Conservation (phyloP, 2,797 vertebrate genomes). For the Chiloscyllium punctatum region DNA sequence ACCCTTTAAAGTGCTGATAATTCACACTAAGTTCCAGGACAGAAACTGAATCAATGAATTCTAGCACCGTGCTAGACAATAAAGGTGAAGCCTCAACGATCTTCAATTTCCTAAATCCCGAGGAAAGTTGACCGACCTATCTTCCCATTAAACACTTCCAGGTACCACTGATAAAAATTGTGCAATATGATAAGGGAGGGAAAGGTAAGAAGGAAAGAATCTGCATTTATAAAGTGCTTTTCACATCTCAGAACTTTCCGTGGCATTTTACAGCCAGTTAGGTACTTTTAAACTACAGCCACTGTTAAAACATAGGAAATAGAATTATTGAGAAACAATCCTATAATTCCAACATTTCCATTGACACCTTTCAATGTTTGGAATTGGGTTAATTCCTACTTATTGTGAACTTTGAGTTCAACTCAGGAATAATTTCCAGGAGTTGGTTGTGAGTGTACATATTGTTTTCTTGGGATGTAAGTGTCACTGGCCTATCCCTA, state of each 20-base stretch:
- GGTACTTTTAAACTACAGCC: background rate
- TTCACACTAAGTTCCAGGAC: background rate
- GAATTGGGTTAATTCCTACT: background rate
- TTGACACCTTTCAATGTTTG: background rate
- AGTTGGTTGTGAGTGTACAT: background rate
- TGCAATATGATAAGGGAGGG: background rate
- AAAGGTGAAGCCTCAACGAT: background rate
- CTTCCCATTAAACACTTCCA: background rate
- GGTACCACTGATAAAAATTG: background rate
- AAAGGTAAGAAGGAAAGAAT: background rate
- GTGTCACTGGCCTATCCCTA: too few relatives aligned
- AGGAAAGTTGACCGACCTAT: background rate
- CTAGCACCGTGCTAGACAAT: background rate
- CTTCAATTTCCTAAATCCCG: background rate
- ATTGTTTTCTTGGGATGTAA: background rate
- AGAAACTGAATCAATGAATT: background rate
- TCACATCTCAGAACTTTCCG: background rate
- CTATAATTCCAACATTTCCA: background rate
- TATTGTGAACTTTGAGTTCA: background rate
- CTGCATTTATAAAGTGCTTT: background rate
- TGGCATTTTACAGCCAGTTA: background rate
- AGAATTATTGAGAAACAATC: background rate
- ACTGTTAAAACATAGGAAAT: background rate
- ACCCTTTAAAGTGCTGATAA: background rate
- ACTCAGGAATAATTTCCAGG: background rate